Evolutionary conservation across 2,797 vertebrate genomes (phyloP).

Genomic region (Muscicapa comitata): DNA sequence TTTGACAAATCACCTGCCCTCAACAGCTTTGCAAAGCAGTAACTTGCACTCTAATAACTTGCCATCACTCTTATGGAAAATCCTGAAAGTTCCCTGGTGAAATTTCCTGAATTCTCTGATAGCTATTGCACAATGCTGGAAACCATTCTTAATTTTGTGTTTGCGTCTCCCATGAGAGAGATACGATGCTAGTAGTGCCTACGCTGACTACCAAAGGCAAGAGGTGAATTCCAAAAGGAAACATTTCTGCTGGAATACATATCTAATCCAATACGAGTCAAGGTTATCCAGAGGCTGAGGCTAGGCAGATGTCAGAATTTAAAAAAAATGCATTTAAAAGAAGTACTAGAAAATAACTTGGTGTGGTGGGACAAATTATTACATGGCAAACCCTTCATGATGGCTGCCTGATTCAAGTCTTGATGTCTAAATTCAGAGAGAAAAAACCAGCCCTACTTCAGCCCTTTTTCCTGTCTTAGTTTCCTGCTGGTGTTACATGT

Average conservation of each 20-base stretch:
- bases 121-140: neutral
- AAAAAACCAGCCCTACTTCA: neutral
- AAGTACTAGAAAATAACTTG: neutral
- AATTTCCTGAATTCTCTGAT: neutral
- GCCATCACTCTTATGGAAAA: neutral
- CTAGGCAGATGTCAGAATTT: neutral
- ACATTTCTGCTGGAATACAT: neutral
- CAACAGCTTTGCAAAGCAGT: neutral
- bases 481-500: neutral
- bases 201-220: neutral
- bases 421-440: neutral
- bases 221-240: neutral
- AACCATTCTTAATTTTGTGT: neutral
- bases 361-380: neutral
- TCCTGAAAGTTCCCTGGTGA: neutral
- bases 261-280: neutral
- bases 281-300: neutral
- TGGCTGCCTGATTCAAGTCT: neutral
- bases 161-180: neutral
- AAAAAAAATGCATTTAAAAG: neutral
- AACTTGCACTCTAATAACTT: neutral
- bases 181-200: neutral
- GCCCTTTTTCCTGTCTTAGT: neutral
- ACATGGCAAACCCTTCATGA: neutral
- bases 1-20: neutral